A percentile compares a stretch with the other conserved stretches of the same genome.
Conservation (phyloP, 2,797 vertebrate species). For the Ptychadena robeensis region DNA sequence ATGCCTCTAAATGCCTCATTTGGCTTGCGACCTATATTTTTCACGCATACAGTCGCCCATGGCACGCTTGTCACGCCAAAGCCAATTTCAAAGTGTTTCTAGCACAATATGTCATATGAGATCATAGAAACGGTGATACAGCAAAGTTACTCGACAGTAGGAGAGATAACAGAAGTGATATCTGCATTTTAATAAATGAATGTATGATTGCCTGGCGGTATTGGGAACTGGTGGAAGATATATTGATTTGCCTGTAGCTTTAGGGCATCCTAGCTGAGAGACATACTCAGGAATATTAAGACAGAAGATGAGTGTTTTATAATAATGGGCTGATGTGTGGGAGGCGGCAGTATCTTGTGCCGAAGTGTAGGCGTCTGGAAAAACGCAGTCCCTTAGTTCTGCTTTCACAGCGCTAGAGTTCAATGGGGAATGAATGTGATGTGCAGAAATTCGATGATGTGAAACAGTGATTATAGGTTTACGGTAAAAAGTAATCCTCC, state of each 20-base stretch:
- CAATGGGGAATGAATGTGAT: conserved; percentile 69
- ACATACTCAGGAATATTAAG: conserved; percentile 64
- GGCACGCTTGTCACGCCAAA: conserved; percentile 23
- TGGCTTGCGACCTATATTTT: conserved; percentile 15
- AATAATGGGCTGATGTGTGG: conserved; percentile 66
- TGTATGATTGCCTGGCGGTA: conserved; percentile 35
- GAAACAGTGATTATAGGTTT: conserved; percentile 64
- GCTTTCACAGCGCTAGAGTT: conserved; percentile 50
- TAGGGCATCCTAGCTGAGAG: conserved; percentile 40
- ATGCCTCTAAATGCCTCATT: conserved; percentile 2
- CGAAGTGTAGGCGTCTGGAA: conserved; percentile 66
- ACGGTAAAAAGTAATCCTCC: conserved; percentile 64
- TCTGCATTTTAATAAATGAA: conserved; percentile 48
- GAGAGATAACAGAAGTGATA: conserved; percentile 25
- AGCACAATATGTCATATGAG: conserved; percentile 28
- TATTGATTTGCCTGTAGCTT: conserved; percentile 61
- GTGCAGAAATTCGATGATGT: conserved; percentile 64
- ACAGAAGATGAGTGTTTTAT: conserved; percentile 65
- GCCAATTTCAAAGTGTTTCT: conserved; percentile 24
- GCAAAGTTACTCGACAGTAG: conserved; percentile 23
- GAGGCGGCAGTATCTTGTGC: conserved; percentile 69
- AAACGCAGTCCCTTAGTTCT: conserved; percentile 68
- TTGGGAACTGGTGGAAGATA: conserved; percentile 46
- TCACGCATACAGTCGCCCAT: not conserved
- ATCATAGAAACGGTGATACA: conserved; percentile 17